Base-by-base conservation (phyloP, 2,888 invertebrate genomes). In the Cremastinae sp. region DNA sequence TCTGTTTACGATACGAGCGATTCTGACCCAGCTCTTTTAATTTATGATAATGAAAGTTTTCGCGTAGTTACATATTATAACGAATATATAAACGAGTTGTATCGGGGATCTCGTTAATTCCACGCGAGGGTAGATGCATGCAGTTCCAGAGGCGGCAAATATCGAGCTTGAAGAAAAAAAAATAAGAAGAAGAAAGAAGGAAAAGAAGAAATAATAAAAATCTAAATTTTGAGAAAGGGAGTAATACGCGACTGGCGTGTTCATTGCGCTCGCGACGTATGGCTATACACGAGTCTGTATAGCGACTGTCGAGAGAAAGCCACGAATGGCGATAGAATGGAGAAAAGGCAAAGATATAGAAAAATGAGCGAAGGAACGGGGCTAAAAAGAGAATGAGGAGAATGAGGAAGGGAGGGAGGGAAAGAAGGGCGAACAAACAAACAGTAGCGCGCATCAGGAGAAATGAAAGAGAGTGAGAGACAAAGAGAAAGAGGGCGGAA, bases 1-100 rank as follows among this genome's bases (percentile, higher is more conserved):
- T 1, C 18, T n/a, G 12, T 34, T 51, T 34, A 20, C 49, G 12
- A 49, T 18, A 18, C 9, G 14, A 22, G 47, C 38, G 8, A 36
- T n/a, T 51, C n/a, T 41, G 7, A 7, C 12, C 34, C 28, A 54
- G 56, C 14, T 51, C 38, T 45, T 73, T 73, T 73, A 76, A 76
- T 76, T 73, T 69, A 69, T 64, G 69, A 49, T 79, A 74, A 74
- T 76, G 45, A 68, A 70, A 54, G 51, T 78, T 69, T 74, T 49
- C 36, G 14, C 38, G 43, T 59, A 10, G 51, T 70, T 66, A 54
- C 65, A 49, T 41, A 58, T 61, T 66, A 61, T 22, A 75, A 72
- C 64, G 47, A 66, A 66, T 47, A 61, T 43, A 28, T 20, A 65
- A 16, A 65, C 22, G 7, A 14, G 34, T 8, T 49, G n/a, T 68